Base-by-base conservation (phyloP, 2,888 invertebrate genomes). In the Pyrgus malvae region DNA sequence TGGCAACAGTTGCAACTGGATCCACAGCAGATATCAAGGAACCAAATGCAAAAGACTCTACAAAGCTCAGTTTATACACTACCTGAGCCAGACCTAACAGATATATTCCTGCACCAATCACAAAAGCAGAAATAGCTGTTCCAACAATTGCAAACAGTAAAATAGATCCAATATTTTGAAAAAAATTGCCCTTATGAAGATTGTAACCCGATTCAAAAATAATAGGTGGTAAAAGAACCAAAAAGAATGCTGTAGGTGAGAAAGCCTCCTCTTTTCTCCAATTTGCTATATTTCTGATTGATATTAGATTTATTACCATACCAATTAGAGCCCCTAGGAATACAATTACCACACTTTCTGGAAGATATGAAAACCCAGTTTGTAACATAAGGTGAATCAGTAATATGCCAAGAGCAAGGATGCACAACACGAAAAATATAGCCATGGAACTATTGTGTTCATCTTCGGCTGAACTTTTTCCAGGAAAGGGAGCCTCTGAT, bases 131-230 rank as follows among this genome's bases (percentile, higher is more conserved):
- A 72, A 99, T 98, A 2, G 97, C 95, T 12, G 99, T 99, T 0
- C 99, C 99, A 67, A 99, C 93, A 67, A 99, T 98, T 1, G 99
- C 99, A 93, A 99, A 99, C 0, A 99, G 94, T 72, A 99, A 87
- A 69, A 99, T 99, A 2, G 99, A 98, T n/a, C 98, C 99, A 76
- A 99, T 98, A 76, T 99, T 99, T 86, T 99, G 98, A 72, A 96
- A 97, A 72, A 96, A 97, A 72, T 97, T 96, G 62, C 98, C 99
- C 86, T 99, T 99, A 74, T 99, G 99, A 57, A 99, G 92, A 91
- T 99, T 99, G 78, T 99, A 99, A 2, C 99, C 99, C 2, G 98
- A 98, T 84, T 99, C 99, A 90, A 99, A 99, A 68, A 99, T 99
- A 53, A 99, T 99, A 0, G 99, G 99, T 7, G 99, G 99, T 48